Evolutionary conservation across 1,140 invertebrate genomes (phyloP), one percentile per base, ranked within the genome.

Genomic region (Drosophila gunungcola): DNA sequence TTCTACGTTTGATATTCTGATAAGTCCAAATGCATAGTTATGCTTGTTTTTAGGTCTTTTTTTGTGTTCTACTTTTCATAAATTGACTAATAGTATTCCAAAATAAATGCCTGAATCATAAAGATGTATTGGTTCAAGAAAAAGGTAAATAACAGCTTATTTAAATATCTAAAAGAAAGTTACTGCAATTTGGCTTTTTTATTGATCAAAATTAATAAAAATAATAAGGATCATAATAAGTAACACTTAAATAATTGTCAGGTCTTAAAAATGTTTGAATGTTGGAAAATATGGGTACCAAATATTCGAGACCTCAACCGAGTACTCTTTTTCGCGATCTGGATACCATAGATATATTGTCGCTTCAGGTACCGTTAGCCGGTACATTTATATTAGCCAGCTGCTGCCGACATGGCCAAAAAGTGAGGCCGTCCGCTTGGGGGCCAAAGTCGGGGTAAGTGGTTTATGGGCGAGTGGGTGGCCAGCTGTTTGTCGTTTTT

Each of bases 341-440:
- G 61, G 48, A 70, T 75, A 78, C 56, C 64, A 67, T 83, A 83
- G 79, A 88, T 89, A 89, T 83, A 89, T 89, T 83, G 83, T 88
- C 83, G 79, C 84, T 83, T 89, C 84, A 67, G 73, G 84, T 89
- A 88, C 83, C 83, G 83, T 88, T 88, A 89, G 83, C 41, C 56
- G 83, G 63, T 88, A 89, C 83, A 86, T 88, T 88, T 86, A 77
- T 88, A 86, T 88, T 86, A 88, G 83, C 79, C 78, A 68, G 56
- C 46, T 55, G 73, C 39, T 60, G 55, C 70, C 65, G 72, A 61
- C 61, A 62, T 63, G 73, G 61, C 82, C 78, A 78, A 88, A 86
- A 82, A 63, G 41, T 3, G 49, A 4, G 13, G 21, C n/a, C 11
- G n/a, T 11, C 53, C 13, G 13, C 42, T 21, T 43, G 7, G 27